Conservation (phyloP, 2,888 invertebrate species). For the Tribolium freemani region DNA sequence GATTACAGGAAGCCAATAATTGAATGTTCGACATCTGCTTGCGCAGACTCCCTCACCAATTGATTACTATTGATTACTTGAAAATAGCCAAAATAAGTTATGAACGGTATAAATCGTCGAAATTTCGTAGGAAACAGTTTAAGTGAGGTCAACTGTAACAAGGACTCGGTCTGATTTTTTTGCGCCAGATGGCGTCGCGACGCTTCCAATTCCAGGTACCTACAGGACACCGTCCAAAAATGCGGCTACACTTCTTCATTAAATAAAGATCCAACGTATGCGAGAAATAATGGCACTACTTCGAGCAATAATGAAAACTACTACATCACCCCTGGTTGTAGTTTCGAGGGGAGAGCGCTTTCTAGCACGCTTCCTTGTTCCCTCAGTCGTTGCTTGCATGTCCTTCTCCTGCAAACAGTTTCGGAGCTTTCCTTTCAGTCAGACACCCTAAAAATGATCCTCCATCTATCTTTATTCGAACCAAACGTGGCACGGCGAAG, state of each 20-base stretch:
- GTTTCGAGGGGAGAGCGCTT: conserved; percentile 18
- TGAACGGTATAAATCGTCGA: background rate
- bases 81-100: background rate
- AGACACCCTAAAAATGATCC: conserved; percentile 30
- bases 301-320: conserved; percentile 40
- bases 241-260: background rate
- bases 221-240: background rate
- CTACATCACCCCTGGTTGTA: conserved; percentile 40
- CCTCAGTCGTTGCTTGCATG: background rate
- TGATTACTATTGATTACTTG: conserved; percentile 15
- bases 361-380: background rate
- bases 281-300: conserved; percentile 32
- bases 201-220: background rate
- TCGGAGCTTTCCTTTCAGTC: background rate
- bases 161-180: background rate
- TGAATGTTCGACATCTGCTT: conserved; percentile 17
- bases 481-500: conserved; percentile 7
- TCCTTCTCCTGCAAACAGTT: background rate
- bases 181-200: conserved; percentile 5
- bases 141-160: too few relatives aligned
- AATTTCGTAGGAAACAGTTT: background rate
- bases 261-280: conserved; percentile 29
- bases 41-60: conserved; percentile 24
- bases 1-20: conserved; percentile 23
- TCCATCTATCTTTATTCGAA: conserved; percentile 22